phyloP scores from a whole-genome alignment of 2,797 vertebrate species.

The Oophaga sylvatica region DNA sequence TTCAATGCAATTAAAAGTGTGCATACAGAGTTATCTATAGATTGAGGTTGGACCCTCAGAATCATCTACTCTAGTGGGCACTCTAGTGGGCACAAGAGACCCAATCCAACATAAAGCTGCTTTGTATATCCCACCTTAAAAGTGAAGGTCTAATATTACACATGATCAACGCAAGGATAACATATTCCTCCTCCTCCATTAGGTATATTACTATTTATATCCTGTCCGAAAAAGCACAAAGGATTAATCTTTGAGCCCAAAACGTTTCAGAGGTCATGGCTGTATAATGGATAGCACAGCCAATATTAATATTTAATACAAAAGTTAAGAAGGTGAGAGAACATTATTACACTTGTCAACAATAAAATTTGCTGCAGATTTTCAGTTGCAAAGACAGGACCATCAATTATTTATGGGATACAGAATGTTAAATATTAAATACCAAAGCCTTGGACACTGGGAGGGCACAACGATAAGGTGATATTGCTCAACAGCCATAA shows the following conservation, averaged over 20 bases:
- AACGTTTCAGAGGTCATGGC: constrained; percentile 60
- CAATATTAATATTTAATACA: constrained; percentile 71
- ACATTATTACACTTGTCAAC: constrained; percentile 70
- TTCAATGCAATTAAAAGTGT: neutral
- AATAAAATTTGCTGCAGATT: constrained; percentile 71
- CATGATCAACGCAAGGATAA: constrained; percentile 36
- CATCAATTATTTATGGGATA: constrained; percentile 72
- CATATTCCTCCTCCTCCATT: constrained; percentile 34
- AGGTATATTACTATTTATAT: constrained; percentile 57
- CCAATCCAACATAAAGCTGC: neutral
- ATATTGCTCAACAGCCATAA: constrained; percentile 66
- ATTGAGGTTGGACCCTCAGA: neutral
- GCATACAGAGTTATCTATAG: neutral
- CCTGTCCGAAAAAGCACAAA: constrained; percentile 36
- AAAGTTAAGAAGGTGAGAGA: constrained; percentile 69
- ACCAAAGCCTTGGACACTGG: constrained; percentile 70
- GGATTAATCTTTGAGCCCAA: constrained; percentile 58
- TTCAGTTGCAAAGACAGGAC: constrained; percentile 67
- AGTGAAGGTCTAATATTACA: neutral
- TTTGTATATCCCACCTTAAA: neutral
- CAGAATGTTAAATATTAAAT: constrained; percentile 74
- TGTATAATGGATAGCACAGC: constrained; percentile 63
- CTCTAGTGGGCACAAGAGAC: neutral
- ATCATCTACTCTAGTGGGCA: neutral
- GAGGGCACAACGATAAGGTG: constrained; percentile 68